Evolutionary conservation across 2,888 invertebrate genomes (phyloP), one percentile per base, ranked within the genome.

Genomic region (Melipona beecheii): DNA sequence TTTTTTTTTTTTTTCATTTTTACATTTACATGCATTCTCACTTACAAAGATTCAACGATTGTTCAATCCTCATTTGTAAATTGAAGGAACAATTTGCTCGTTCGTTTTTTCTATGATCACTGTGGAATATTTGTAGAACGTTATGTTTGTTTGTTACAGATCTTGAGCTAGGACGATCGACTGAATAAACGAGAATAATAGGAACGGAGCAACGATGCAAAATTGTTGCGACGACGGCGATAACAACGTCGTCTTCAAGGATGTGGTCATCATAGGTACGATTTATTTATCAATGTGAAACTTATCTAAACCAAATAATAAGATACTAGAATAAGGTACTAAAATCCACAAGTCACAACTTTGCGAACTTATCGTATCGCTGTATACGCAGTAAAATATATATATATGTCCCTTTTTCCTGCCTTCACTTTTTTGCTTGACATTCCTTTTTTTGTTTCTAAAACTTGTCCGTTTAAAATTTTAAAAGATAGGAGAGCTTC

Each of bases 211-310:
- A 81, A 78, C 43, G 43, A 89, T 89, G 89, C 84, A 85, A 78
- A 83, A 70, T 68, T 66, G 50, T 68, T 84, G 52, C 66, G 54
- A 75, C 66, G 82, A 85, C 65, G 78, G 81, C 36, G 74, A 75
- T n/a, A 72, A 78, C 73, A 68, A 72, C 65, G 83, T 87, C 75
- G 75, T 84, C 70, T 89, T 88, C 75, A 89, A 84, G 73, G 89
- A 89, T 81, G 81, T 88, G 58, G 87, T 89, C 13, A 72, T 89
- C 60, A 81, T 89, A 88, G 89, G 89, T 89, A 68, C 58, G 70
- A 27, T 31, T 64, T 21, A 54, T 17, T 43, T 27, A 17, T 4
- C 52, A 31, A 0, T 31, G 4, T 5, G 31, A 31, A 31, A 31
- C 21, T 27, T 60, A 27, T 60, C 9, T 17, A n/a, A n/a, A 19